A percentile compares a stretch with the other conserved stretches of the same genome.
Evolutionary conservation across 2,797 vertebrate species (phyloP).

Genomic region (Eutrigla gurnardus): DNA sequence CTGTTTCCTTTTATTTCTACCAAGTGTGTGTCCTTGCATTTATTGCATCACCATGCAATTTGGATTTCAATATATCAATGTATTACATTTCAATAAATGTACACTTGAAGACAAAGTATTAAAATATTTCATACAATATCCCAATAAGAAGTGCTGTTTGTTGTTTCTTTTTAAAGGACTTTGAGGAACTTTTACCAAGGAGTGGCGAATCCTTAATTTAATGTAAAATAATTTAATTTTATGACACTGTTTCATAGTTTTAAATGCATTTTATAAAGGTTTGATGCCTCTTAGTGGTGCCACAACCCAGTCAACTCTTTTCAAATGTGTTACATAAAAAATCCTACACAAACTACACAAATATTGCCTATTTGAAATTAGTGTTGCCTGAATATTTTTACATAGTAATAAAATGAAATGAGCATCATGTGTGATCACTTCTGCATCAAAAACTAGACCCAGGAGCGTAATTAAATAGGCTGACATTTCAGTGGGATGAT

Average conservation of each 20-base stretch:
- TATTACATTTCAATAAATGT: not conserved
- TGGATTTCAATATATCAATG: not conserved
- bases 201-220: not conserved
- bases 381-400: slow-evolving; percentile 8
- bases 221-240: not conserved
- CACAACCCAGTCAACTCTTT: slow-evolving; percentile 3
- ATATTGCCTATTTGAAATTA: not conserved
- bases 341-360: not conserved
- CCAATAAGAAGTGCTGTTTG: not conserved
- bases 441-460: slow-evolving; percentile 11
- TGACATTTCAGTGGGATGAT: not conserved
- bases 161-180: not conserved
- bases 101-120: not conserved
- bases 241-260: not conserved
- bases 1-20: not conserved
- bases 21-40: not conserved
- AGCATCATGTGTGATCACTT: slow-evolving; percentile 25
- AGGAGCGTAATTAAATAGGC: slow-evolving; percentile 19
- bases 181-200: not conserved
- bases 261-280: not conserved
- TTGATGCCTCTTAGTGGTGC: not conserved
- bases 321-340: not conserved
- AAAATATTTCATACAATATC: not conserved
- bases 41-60: not conserved
- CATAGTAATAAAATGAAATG: slow-evolving; percentile 17